Base-by-base conservation (phyloP, 2,797 vertebrate species). In the Anguilla obscura region DNA sequence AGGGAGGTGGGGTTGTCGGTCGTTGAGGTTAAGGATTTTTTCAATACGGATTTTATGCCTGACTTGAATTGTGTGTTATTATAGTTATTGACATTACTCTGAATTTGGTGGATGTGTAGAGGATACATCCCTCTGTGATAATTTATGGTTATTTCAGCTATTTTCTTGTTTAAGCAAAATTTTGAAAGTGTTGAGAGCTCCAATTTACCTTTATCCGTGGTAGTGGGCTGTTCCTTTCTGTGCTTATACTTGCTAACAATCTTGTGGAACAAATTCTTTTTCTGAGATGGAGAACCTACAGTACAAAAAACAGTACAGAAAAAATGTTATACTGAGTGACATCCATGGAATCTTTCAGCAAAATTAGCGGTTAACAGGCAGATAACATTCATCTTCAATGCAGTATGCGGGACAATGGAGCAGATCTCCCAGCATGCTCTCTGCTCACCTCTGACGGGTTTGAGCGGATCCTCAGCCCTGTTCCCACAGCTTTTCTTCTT, bases 161-260 rank as follows among this genome's bases (percentile, higher is more conserved):
- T 45, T 45, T 45, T 45, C 40, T 45, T 45, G 2, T 45, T 45
- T 45, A 45, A 45, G 5, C 40, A 45, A 45, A 45, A 45, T 45
- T 45, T 45, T 45, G 40, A 45, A 45, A 45, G 91, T 88, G 93
- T 36, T 91, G 71, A 90, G 91, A 87, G 86, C 48, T 91, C 90
- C 91, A 91, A 92, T 91, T 95, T 95, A 98, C 97, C 97, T 98
- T 97, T 96, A 91, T 98, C 97, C 92, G 94, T 95, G 94, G 94
- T 96, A 97, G 95, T 96, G 96, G 95, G 95, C 95, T 97, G 98
- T 94, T 98, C 96, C 96, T 97, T 98, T 97, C 96, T 98, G 94
- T 97, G 96, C 96, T 98, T 98, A 96, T 96, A 97, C 97, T 97
- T 99, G 96, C 95, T 98, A 97, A 98, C 96, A 97, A 98, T 98